phyloP scores from a whole-genome alignment of 2,113 vertebrate genomes.

The Setophaga coronata region DNA sequence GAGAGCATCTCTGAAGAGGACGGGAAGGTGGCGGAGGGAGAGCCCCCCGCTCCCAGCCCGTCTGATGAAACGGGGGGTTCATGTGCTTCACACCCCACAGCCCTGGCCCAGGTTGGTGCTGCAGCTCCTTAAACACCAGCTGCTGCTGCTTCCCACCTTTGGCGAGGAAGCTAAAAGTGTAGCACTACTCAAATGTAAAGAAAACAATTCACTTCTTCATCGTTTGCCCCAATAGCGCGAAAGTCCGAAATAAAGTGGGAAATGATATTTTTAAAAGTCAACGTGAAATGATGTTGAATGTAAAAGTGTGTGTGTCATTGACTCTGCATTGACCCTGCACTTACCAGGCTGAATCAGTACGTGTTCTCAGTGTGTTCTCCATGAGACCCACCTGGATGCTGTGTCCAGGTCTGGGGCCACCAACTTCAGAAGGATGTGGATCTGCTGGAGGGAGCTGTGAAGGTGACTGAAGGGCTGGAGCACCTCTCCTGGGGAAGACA shows the following conservation, averaged over 20 bases:
- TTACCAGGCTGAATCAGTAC: no score
- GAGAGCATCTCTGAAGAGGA: conserved; percentile 33
- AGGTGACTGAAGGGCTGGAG: neutral
- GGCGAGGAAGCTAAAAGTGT: rapidly evolving
- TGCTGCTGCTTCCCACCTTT: neutral
- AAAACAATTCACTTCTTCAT: rapidly evolving
- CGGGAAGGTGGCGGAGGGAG: conserved; percentile 22
- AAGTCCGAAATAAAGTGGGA: neutral
- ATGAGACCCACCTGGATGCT: rapidly evolving
- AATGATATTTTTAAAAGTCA: neutral
- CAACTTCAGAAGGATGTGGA: neutral
- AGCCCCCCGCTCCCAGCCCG: neutral
- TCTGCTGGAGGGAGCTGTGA: neutral
- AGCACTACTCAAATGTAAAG: rapidly evolving
- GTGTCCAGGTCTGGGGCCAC: neutral
- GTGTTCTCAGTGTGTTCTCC: no score
- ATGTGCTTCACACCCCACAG: rapidly evolving
- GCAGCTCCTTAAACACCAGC: neutral
- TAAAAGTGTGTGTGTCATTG: neutral
- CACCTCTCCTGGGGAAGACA: neutral
- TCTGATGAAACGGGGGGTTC: rapidly evolving
- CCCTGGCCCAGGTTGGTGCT: neutral
- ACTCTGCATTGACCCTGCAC: neutral
- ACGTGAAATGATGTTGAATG: rapidly evolving
- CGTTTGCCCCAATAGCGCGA: rapidly evolving